A percentile compares a stretch with the other conserved stretches of the same genome.
Evolutionary conservation across 53 echinoderm and acorn worm genomes (phyloP).

Genomic region (Crossaster papposus): DNA sequence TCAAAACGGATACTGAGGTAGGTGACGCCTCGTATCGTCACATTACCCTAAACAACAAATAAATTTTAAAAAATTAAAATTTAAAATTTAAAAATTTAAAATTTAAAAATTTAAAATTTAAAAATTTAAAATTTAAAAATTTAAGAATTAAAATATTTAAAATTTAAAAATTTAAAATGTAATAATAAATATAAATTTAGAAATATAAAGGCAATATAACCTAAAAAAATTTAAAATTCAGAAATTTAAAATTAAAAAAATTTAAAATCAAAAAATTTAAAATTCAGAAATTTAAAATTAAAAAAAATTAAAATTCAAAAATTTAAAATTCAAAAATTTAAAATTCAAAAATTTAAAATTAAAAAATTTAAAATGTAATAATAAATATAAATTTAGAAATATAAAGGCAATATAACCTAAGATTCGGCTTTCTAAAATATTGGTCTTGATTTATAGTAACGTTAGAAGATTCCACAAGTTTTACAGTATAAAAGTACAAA

Average conservation of each 20-base stretch:
- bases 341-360: neutral
- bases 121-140: neutral
- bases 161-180: neutral
- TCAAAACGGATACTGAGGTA: slow-evolving; percentile 96
- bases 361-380: too few species aligned
- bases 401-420: too few species aligned
- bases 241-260: neutral
- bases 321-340: too few species aligned
- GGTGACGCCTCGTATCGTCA: slow-evolving; percentile 80
- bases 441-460: too few species aligned
- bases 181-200: neutral
- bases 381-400: too few species aligned
- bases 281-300: too few species aligned
- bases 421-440: too few species aligned
- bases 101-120: neutral
- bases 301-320: too few species aligned
- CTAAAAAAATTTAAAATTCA: neutral
- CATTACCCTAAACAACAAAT: slow-evolving; percentile 65
- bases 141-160: neutral
- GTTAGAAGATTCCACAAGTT: too few species aligned
- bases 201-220: too few species aligned
- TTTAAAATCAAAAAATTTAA: neutral
- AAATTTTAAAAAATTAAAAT: neutral
- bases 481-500: too few species aligned
- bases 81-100: neutral